Evolutionary conservation across 2,888 invertebrate species (phyloP).

Genomic region (Heliconius erato): DNA sequence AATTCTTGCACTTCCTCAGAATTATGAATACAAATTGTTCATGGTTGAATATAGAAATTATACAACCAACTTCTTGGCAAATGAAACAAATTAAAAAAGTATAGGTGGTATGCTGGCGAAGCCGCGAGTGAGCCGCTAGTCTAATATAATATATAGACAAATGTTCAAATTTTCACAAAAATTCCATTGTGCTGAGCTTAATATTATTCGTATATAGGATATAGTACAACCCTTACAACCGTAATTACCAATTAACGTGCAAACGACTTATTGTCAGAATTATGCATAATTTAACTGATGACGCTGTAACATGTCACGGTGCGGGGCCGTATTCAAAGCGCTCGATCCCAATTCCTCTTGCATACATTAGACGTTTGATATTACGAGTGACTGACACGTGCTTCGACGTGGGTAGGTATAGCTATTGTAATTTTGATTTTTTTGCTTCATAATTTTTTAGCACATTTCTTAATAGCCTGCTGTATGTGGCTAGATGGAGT

Average conservation of each 20-base stretch:
- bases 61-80: no score
- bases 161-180: no score
- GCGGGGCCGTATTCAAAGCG: neutral
- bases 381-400: neutral
- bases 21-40: no score
- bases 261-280: neutral
- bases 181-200: neutral
- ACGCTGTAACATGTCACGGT: neutral
- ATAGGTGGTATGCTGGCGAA: no score
- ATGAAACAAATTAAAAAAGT: no score
- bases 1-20: no score
- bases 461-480: neutral
- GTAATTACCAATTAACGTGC: neutral
- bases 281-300: neutral
- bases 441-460: neutral
- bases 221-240: neutral
- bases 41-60: no score
- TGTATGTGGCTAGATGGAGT: no score
- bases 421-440: no score
- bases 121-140: no score
- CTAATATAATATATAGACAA: no score
- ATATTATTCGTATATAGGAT: neutral
- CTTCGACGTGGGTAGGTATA: neutral
- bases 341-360: neutral
- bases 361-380: neutral